Conservation (phyloP, 2,113 vertebrate species). For the Phocoena sinus region DNA sequence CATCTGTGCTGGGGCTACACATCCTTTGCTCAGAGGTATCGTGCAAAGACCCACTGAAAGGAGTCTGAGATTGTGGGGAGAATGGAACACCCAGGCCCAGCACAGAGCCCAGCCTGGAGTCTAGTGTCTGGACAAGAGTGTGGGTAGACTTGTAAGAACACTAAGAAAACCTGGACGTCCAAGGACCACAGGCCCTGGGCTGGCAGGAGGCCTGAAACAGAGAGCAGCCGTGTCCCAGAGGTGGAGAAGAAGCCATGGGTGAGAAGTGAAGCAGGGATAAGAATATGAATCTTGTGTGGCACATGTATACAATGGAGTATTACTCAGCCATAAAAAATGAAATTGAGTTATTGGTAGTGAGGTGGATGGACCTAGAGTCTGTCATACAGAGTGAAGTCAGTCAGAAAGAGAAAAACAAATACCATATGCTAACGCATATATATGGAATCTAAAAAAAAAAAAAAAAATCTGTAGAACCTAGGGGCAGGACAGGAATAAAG, state of each 20-base stretch:
- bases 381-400: no score
- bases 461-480: no score
- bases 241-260: not conserved
- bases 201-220: not conserved
- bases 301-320: no score
- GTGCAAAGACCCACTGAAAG: not conserved
- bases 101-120: not conserved
- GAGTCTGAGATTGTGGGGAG: not conserved
- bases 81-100: not conserved
- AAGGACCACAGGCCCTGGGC: fast-evolving
- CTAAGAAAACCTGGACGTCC: not conserved
- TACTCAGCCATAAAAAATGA: no score
- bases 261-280: not conserved
- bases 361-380: not conserved
- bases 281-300: not conserved
- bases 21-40: not conserved
- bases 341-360: no score
- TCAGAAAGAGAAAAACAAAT: no score
- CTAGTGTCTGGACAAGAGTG: not conserved
- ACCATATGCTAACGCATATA: no score
- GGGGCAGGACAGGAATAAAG: no score
- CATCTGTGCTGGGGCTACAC: fast-evolving
- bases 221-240: not conserved
- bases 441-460: no score
- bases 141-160: not conserved